phyloP scores from a whole-genome alignment of 2,888 invertebrate species.

The Itoplectis maculator region DNA sequence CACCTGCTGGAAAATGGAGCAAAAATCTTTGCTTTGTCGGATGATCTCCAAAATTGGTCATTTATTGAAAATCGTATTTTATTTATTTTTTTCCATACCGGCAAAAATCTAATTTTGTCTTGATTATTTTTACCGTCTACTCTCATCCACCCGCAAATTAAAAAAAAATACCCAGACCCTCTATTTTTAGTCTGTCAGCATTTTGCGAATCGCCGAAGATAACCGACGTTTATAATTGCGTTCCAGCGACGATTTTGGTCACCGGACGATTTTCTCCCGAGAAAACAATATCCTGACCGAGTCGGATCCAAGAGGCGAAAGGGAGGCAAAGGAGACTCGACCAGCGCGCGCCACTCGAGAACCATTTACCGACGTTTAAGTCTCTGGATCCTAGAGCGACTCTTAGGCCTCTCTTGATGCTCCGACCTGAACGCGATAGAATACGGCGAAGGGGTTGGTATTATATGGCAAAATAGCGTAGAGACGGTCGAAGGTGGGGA shows the following conservation, averaged over 20 bases:
- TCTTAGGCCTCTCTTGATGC: slow-evolving; percentile 15
- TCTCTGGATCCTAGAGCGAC: slow-evolving; percentile 65
- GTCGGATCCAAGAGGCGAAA: slow-evolving; percentile 1
- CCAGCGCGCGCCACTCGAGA: slow-evolving; percentile 46
- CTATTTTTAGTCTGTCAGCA: slow-evolving; percentile 39
- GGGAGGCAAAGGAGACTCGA: background rate
- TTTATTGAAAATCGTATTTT: background rate
- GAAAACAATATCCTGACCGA: slow-evolving; percentile 75
- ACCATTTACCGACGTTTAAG: slow-evolving; percentile 77
- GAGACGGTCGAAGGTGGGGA: slow-evolving; percentile 40
- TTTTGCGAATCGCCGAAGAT: slow-evolving; percentile 68
- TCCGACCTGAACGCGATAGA: slow-evolving; percentile 37
- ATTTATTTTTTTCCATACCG: background rate
- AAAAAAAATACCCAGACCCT: background rate
- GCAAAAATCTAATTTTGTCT: background rate
- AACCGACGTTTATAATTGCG: slow-evolving; percentile 72
- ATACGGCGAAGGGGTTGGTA: slow-evolving; percentile 61
- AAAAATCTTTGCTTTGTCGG: background rate
- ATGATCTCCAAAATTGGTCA: background rate
- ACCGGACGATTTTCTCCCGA: slow-evolving; percentile 68
- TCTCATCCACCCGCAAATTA: background rate
- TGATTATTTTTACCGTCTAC: background rate
- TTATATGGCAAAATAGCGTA: slow-evolving; percentile 46
- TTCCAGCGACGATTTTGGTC: slow-evolving; percentile 64
- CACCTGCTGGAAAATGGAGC: too few relatives aligned